phyloP scores from a whole-genome alignment of 2,113 vertebrate species.

The Candoia aspera region DNA sequence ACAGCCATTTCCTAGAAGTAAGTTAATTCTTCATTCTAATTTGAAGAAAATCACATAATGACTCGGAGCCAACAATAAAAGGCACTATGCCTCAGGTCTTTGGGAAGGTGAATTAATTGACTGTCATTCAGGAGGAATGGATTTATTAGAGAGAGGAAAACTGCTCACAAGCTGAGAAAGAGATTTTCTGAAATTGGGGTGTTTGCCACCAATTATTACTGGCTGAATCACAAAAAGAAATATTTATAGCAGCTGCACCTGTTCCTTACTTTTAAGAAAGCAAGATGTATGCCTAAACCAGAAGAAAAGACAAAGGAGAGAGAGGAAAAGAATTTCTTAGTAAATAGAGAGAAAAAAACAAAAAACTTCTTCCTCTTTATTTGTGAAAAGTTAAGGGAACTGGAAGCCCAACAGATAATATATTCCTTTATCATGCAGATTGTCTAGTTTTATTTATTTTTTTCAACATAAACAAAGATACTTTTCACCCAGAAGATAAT shows the following conservation, averaged over 20 bases:
- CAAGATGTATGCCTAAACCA: not conserved
- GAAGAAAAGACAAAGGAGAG: constrained; percentile 8
- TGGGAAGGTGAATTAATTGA: constrained; percentile 18
- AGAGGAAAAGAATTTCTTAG: not conserved
- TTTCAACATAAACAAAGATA: not conserved
- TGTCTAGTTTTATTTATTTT: constrained; percentile 1
- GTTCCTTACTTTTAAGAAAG: not conserved
- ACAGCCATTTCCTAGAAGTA: not conserved
- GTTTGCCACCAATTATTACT: constrained; percentile 17
- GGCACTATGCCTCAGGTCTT: constrained; percentile 11
- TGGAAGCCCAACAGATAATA: not conserved
- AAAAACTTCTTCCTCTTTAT: not conserved
- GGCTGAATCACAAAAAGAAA: constrained; percentile 22
- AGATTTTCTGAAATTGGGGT: constrained; percentile 13
- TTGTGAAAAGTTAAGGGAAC: not conserved
- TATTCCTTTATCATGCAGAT: constrained; percentile 19
- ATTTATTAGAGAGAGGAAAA: constrained; percentile 38
- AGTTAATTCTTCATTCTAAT: constrained; percentile 11
- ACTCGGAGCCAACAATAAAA: constrained; percentile 5
- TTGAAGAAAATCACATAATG: constrained; percentile 15
- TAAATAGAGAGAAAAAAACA: not conserved
- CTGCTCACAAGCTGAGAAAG: constrained; percentile 10
- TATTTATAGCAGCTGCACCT: constrained; percentile 5
- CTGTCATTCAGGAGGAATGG: not conserved
- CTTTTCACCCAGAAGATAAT: constrained; percentile 8